A percentile compares a stretch with the other conserved stretches of the same genome.
Conservation (phyloP, 1,140 invertebrate species). For the Bombus ignitus region DNA sequence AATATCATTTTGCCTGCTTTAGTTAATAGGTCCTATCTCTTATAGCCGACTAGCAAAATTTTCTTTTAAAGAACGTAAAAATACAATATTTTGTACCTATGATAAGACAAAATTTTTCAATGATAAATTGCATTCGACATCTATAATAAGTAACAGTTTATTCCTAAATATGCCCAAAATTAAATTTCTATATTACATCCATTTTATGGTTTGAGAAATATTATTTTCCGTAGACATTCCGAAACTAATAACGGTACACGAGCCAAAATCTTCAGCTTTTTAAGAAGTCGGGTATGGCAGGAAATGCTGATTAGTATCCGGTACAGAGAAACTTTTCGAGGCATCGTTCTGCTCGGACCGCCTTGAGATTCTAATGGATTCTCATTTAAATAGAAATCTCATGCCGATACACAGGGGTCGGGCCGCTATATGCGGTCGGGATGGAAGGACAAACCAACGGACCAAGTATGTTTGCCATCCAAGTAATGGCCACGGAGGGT, state of each 20-base stretch:
- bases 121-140: no score
- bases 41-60: background rate
- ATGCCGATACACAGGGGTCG: constrained; percentile 77
- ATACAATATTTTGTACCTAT: no score
- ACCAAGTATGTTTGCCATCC: constrained; percentile 82
- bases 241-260: no score
- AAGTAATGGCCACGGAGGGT: constrained; percentile 81
- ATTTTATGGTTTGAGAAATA: background rate
- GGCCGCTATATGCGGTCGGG: constrained; percentile 64
- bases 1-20: no score
- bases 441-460: constrained; percentile 74
- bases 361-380: constrained; percentile 78
- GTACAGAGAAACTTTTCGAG: constrained; percentile 60
- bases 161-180: background rate
- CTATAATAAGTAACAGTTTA: background rate
- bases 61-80: background rate
- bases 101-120: background rate
- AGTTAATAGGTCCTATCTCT: no score
- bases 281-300: constrained; percentile 47
- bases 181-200: background rate
- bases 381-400: constrained; percentile 84
- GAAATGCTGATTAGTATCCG: constrained; percentile 71
- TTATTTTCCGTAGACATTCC: background rate
- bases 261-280: constrained; percentile 32
- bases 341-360: constrained; percentile 42